A percentile compares a stretch with the other conserved stretches of the same genome.
Conservation (phyloP, 2,888 invertebrate species). For the Dryomyza anilis region DNA sequence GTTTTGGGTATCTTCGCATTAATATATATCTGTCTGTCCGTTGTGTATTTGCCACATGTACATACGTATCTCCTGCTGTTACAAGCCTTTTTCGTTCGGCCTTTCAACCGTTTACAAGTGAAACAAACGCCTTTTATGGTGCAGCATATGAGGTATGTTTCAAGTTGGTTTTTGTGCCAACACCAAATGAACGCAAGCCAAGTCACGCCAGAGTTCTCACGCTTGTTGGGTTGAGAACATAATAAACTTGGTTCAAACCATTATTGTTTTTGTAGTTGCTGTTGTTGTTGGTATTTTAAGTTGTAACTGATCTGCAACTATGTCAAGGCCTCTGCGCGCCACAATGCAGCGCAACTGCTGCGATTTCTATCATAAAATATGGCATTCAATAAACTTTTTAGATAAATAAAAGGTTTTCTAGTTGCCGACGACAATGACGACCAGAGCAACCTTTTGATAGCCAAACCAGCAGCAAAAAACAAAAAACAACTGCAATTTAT, state of each 20-base stretch:
- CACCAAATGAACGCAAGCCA: no score
- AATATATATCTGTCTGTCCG: no score
- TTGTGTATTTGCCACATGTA: no score
- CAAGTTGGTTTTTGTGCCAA: background rate
- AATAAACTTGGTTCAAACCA: background rate
- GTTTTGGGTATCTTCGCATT: no score
- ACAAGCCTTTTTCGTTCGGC: background rate
- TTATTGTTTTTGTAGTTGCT: background rate
- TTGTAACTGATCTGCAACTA: slow-evolving; percentile 1
- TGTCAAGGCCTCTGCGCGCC: slow-evolving; percentile 17
- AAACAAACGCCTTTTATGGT: slow-evolving; percentile 24
- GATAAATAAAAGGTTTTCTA: background rate
- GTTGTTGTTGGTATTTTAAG: slow-evolving; percentile 17
- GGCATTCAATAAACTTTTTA: no score
- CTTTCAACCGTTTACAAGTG: slow-evolving; percentile 13
- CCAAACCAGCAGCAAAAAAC: background rate
- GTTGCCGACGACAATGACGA: background rate
- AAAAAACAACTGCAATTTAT: background rate
- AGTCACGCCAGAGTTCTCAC: slow-evolving; percentile 23
- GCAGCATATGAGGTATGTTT: slow-evolving; percentile 14
- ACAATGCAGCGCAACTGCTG: background rate
- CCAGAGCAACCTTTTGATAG: background rate
- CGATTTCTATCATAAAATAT: background rate
- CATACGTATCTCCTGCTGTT: no score
- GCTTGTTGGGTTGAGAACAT: slow-evolving; percentile 18